A percentile compares a stretch with the other conserved stretches of the same genome.
Evolutionary conservation across 2,113 vertebrate genomes (phyloP).

Genomic region (Nesoenas mayeri): DNA sequence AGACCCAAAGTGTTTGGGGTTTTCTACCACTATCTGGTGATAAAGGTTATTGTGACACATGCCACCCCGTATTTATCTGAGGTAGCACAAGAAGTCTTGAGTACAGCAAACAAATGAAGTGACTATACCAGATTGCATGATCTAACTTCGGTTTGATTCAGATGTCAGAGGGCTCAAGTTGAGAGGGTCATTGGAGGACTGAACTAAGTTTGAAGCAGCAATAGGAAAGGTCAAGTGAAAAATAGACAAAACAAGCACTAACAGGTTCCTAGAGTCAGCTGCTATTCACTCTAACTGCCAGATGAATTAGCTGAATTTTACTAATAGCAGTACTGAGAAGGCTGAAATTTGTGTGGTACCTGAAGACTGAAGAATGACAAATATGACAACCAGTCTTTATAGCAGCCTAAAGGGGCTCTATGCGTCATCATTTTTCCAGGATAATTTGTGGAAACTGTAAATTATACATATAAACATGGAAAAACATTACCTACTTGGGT

Average conservation of each 20-base stretch:
- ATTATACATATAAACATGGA: neutral
- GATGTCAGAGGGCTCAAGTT: accelerated
- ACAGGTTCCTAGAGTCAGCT: neutral
- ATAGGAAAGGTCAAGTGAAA: neutral
- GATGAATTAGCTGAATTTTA: neutral
- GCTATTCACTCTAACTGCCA: neutral
- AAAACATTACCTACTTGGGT: neutral
- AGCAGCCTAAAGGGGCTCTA: neutral
- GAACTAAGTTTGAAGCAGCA: neutral
- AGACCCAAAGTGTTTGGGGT: neutral
- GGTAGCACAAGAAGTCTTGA: neutral
- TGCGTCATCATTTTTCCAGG: neutral
- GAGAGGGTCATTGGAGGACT: neutral
- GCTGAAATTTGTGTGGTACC: neutral
- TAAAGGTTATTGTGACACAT: neutral
- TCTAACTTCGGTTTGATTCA: neutral
- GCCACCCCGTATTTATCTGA: neutral
- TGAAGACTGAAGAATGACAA: neutral
- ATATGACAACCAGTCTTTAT: neutral
- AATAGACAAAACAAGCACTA: neutral
- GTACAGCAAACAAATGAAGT: neutral
- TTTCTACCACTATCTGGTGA: neutral
- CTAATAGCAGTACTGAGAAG: neutral
- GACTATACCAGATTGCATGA: neutral
- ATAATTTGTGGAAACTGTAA: neutral